A percentile compares a stretch with the other conserved stretches of the same genome.
phyloP scores from a whole-genome alignment of 2,797 vertebrate species.

The Alcedo quadribrachys region DNA sequence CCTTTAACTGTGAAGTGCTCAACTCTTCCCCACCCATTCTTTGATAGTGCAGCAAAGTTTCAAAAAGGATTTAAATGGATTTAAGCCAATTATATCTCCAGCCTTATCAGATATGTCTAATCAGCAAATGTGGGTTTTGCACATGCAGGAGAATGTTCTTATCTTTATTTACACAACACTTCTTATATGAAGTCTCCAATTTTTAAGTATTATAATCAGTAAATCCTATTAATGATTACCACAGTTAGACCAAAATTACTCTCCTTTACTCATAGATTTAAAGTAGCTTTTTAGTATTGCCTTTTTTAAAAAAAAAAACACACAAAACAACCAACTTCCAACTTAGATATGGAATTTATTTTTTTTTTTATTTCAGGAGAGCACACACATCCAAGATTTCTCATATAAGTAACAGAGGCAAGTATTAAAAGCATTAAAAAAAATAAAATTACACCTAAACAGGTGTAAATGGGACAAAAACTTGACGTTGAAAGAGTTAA shows the following conservation, averaged over 20 bases:
- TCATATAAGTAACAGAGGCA: background rate
- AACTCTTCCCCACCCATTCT: background rate
- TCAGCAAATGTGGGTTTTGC: background rate
- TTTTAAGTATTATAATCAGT: background rate
- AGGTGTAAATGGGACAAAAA: background rate
- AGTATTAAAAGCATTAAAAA: background rate
- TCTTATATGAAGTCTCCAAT: background rate
- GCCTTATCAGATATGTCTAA: background rate
- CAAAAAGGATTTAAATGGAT: background rate
- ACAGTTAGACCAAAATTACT: background rate
- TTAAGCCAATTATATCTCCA: background rate
- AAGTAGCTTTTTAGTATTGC: background rate
- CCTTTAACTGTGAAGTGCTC: background rate
- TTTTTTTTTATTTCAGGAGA: background rate
- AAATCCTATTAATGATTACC: background rate
- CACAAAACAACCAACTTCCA: background rate
- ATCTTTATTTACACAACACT: background rate
- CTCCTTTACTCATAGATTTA: background rate
- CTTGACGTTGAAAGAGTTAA: background rate
- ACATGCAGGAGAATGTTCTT: background rate
- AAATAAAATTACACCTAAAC: background rate
- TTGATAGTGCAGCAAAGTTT: background rate
- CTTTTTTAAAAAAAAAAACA: background rate
- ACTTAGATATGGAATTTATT: background rate
- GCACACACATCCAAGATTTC: background rate